phyloP scores from a whole-genome alignment of 2,888 invertebrate genomes.

The Drosophila recens region DNA sequence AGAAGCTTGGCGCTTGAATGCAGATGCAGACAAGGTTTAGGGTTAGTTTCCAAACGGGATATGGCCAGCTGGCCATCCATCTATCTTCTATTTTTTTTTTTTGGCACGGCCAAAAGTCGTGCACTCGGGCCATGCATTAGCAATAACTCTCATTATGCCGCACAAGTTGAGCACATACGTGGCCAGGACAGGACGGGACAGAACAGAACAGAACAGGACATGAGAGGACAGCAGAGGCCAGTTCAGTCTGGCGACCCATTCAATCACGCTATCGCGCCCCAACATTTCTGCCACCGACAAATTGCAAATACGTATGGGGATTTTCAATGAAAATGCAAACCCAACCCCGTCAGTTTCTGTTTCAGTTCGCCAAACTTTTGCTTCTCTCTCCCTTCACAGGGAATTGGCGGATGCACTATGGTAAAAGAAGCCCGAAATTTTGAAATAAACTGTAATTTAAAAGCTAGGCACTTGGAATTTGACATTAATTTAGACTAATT shows the following conservation, averaged over 20 bases:
- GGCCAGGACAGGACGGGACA: slow-evolving; percentile 24
- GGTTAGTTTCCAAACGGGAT: background rate
- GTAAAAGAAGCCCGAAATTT: too few species aligned
- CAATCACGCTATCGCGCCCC: slow-evolving; percentile 74
- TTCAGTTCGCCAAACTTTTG: slow-evolving; percentile 20
- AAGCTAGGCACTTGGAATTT: too few species aligned
- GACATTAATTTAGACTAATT: too few species aligned
- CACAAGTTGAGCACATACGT: slow-evolving; percentile 28
- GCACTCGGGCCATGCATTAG: slow-evolving; percentile 65
- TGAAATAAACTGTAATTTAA: too few species aligned
- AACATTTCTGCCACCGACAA: slow-evolving; percentile 61
- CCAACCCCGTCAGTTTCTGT: slow-evolving; percentile 20
- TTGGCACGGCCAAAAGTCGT: slow-evolving; percentile 24
- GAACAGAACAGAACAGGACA: background rate
- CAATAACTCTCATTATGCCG: slow-evolving; percentile 77
- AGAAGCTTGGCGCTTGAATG: slow-evolving; percentile 51
- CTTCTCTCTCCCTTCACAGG: slow-evolving; percentile 30
- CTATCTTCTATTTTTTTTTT: background rate
- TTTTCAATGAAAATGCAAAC: slow-evolving; percentile 53
- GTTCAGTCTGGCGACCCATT: slow-evolving; percentile 66
- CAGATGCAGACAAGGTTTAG: slow-evolving; percentile 25
- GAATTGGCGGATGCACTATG: slow-evolving; percentile 37
- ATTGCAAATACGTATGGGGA: slow-evolving; percentile 68
- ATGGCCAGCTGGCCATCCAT: slow-evolving; percentile 37
- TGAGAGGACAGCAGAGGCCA: background rate